A percentile compares a stretch with the other conserved stretches of the same genome.
These are phyloP conservation scores for Cephus spinipes DNA, from an alignment of 2,888 invertebrate genomes.

Conservation along the genomic window DNA sequence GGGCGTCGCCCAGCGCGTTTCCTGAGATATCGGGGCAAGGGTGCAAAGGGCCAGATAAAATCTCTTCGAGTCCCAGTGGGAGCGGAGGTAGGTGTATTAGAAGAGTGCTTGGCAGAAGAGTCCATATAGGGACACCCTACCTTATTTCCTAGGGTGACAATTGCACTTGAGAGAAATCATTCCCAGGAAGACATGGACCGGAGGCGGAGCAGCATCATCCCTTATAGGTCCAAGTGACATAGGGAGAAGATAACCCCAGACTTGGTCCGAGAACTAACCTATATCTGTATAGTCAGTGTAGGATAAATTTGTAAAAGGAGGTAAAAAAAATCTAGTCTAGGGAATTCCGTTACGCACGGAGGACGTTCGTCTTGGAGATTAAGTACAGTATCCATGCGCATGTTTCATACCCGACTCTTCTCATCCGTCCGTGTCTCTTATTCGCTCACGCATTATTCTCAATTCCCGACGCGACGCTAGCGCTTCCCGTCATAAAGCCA, in stretches of 20 bases:
- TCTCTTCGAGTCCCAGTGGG: neutral
- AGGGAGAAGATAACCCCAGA: neutral
- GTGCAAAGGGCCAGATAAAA: neutral
- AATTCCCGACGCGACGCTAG: neutral
- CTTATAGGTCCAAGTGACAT: neutral
- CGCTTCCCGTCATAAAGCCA: conserved; percentile 4
- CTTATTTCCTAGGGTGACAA: neutral
- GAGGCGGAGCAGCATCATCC: neutral
- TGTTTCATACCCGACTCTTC: neutral
- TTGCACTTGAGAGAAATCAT: neutral
- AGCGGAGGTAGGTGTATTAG: neutral
- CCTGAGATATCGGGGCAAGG: neutral
- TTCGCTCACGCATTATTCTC: neutral
- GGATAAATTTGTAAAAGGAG: neutral
- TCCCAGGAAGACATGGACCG: neutral
- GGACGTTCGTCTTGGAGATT: neutral
- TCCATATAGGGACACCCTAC: neutral
- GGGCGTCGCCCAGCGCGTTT: neutral
- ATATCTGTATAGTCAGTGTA: neutral
- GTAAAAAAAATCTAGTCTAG: neutral
- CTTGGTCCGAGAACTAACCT: neutral
- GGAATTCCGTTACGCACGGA: neutral
- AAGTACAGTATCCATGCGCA: neutral
- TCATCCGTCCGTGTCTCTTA: neutral
- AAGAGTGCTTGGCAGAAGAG: neutral